Evolutionary conservation across 1,140 invertebrate genomes (phyloP).

Genomic region (Colletes gigas): DNA sequence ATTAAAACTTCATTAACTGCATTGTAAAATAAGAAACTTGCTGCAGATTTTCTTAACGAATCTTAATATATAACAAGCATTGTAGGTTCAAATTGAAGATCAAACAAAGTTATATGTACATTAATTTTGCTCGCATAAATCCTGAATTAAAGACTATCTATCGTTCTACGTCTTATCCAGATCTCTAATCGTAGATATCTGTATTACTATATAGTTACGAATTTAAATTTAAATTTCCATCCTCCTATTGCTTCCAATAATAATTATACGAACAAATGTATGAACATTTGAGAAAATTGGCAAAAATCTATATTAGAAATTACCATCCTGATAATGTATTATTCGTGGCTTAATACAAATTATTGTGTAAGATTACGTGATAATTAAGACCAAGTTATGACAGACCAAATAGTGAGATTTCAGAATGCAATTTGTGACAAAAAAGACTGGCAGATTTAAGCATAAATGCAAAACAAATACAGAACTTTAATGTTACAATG

Average conservation of each 20-base stretch:
- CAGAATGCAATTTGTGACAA: slow-evolving; percentile 43
- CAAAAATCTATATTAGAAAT: not conserved
- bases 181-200: slow-evolving; percentile 31
- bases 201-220: slow-evolving; percentile 16
- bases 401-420: slow-evolving; percentile 57
- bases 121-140: slow-evolving; percentile 10
- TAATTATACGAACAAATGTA: slow-evolving; percentile 4
- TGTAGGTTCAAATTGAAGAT: slow-evolving; percentile 4
- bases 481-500: slow-evolving; percentile 30
- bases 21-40: slow-evolving; percentile 33
- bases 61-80: slow-evolving; percentile 34
- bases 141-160: slow-evolving; percentile 33
- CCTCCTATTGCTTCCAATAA: slow-evolving; percentile 17
- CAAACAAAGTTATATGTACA: slow-evolving; percentile 15
- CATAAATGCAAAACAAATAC: slow-evolving; percentile 16
- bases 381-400: slow-evolving; percentile 55
- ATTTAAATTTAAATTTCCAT: slow-evolving; percentile 19
- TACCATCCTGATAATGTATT: not conserved
- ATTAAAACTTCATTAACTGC: not conserved
- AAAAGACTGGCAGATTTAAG: slow-evolving; percentile 51
- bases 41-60: slow-evolving; percentile 2
- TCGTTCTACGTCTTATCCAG: slow-evolving; percentile 11
- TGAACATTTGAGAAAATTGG: not conserved
- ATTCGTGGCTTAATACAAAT: slow-evolving; percentile 17
- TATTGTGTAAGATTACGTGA: slow-evolving; percentile 33